Evolutionary conservation across 2,888 invertebrate genomes (phyloP).

Genomic region (Sympetrum striolatum): DNA sequence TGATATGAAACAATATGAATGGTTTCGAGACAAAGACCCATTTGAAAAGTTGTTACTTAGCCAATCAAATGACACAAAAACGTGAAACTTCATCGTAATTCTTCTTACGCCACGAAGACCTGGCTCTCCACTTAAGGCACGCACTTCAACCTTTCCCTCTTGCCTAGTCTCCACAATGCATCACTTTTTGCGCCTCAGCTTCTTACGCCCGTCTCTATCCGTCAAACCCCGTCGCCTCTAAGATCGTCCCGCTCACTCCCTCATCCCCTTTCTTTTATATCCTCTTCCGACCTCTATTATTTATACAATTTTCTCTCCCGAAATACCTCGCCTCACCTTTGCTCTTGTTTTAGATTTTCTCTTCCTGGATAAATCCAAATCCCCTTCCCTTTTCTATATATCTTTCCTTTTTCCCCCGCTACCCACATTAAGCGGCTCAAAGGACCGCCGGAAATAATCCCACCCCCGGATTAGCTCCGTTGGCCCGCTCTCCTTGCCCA

Average conservation of each 20-base stretch:
- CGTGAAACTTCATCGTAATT: no score
- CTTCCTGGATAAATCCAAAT: neutral
- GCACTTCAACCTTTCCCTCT: neutral
- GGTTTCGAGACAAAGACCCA: no score
- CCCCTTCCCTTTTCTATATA: neutral
- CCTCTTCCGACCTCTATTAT: neutral
- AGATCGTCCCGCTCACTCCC: neutral
- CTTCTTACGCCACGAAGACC: no score
- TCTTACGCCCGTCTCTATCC: neutral
- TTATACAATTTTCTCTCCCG: neutral
- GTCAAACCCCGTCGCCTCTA: neutral
- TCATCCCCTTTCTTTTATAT: neutral
- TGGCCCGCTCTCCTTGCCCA: neutral
- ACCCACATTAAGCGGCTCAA: constrained; percentile 10
- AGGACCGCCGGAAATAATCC: constrained; percentile 23
- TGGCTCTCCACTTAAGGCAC: no score
- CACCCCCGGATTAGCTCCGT: neutral
- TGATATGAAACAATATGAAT: no score
- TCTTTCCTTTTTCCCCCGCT: neutral
- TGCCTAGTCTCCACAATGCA: neutral
- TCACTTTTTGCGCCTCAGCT: neutral
- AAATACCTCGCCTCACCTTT: neutral
- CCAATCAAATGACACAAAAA: no score
- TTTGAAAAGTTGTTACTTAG: no score
- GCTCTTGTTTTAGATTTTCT: neutral